Evolutionary conservation across 1,140 invertebrate genomes (phyloP).

Genomic region (Globodera ellingtonae): DNA sequence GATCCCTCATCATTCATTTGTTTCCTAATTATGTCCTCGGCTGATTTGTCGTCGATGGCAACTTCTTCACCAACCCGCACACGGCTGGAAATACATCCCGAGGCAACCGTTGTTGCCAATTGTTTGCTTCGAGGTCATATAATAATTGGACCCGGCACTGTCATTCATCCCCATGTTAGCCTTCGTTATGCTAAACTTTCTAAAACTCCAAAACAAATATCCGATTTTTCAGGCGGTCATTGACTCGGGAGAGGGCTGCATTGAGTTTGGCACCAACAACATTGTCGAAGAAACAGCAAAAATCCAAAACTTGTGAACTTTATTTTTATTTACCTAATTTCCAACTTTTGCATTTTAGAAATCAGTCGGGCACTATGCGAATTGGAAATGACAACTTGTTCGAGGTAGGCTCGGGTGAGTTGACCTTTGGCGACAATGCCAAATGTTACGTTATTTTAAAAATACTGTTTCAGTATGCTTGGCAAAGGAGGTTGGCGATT

Average conservation of each 20-base stretch:
- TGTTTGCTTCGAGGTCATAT: slow-evolving; percentile 12
- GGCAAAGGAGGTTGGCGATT: slow-evolving; percentile 34
- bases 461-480: slow-evolving; percentile 29
- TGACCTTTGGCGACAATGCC: neutral
- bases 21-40: too few relatives aligned
- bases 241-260: slow-evolving; percentile 37
- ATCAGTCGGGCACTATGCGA: neutral
- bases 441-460: too few relatives aligned
- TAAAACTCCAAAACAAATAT: neutral
- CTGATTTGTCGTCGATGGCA: neutral
- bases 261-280: slow-evolving; percentile 45
- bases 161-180: slow-evolving; percentile 25
- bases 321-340: too few relatives aligned
- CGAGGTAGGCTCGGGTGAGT: slow-evolving; percentile 35
- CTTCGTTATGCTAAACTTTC: neutral
- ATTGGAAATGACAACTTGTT: slow-evolving; percentile 49
- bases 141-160: slow-evolving; percentile 16
- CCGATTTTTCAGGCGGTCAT: slow-evolving; percentile 33
- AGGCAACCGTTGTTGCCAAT: slow-evolving; percentile 12
- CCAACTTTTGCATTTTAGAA: slow-evolving; percentile 14
- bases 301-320: slow-evolving; percentile 40
- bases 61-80: neutral
- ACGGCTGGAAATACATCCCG: slow-evolving; percentile 16
- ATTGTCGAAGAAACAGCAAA: slow-evolving; percentile 43
- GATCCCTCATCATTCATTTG: too few relatives aligned